These are phyloP conservation scores for Anoncus sp. DNA, from an alignment of 2,888 invertebrate genomes.

Conservation along the genomic window DNA sequence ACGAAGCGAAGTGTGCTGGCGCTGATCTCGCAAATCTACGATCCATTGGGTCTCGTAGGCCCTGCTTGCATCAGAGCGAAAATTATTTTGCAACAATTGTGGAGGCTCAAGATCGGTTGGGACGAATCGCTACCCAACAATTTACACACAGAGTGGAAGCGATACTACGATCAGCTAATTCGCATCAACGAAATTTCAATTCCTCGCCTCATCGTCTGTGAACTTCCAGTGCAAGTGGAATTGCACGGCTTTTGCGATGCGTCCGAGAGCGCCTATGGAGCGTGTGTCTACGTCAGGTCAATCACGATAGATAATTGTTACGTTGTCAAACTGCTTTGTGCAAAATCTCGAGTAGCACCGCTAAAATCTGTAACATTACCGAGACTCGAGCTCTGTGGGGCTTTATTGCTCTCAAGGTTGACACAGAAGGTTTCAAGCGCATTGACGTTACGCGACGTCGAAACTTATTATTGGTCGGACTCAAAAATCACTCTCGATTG, in stretches of 20 bases:
- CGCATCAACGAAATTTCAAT: constrained; percentile 22
- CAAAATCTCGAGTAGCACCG: constrained; percentile 72
- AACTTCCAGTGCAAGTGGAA: constrained; percentile 20
- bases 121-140: constrained; percentile 48
- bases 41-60: constrained; percentile 68
- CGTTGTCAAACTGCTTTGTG: constrained; percentile 58
- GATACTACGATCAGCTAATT: constrained; percentile 23
- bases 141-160: constrained; percentile 26
- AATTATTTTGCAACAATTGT: constrained; percentile 48
- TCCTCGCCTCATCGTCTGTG: constrained; percentile 3
- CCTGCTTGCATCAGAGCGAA: constrained; percentile 66
- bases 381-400: constrained; percentile 68
- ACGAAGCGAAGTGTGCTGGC: constrained; percentile 44
- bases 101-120: constrained; percentile 52
- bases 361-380: constrained; percentile 66
- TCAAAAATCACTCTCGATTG: constrained; percentile 60
- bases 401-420: constrained; percentile 60
- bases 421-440: constrained; percentile 24
- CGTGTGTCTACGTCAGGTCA: constrained; percentile 60
- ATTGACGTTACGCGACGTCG: constrained; percentile 43
- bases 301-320: background rate
- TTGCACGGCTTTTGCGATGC: constrained; percentile 67
- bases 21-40: constrained; percentile 67
- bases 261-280: constrained; percentile 59
- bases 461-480: constrained; percentile 64